Percentiles rank a stretch among this genome's conserved stretches.
phyloP scores from a whole-genome alignment of 2,113 vertebrate genomes.

The Plectropomus leopardus region DNA sequence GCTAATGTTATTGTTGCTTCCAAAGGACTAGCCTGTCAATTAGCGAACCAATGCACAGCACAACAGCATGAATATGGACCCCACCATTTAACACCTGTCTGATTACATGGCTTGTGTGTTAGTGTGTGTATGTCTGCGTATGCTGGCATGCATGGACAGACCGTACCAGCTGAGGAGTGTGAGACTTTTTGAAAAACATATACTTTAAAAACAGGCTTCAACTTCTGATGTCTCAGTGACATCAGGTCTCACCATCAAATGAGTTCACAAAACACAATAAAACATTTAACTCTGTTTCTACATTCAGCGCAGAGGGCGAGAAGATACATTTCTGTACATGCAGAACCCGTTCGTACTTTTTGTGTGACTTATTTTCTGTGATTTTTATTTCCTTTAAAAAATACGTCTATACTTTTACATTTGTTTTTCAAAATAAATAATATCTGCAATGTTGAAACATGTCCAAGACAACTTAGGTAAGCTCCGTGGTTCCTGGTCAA shows the following conservation, averaged over 20 bases:
- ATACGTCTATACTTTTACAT: not conserved
- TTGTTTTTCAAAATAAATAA: not conserved
- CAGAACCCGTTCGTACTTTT: not conserved
- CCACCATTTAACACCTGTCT: conserved; percentile 82
- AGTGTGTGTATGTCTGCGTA: conserved; percentile 27
- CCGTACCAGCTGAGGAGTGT: conserved; percentile 9
- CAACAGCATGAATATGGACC: conserved; percentile 80
- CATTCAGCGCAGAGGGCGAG: conserved; percentile 28
- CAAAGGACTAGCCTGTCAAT: conserved; percentile 88
- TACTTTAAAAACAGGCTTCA: conserved; percentile 28
- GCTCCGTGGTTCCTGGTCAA: not conserved
- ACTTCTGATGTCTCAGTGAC: conserved; percentile 27
- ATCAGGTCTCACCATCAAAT: conserved; percentile 36
- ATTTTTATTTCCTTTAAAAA: not conserved
- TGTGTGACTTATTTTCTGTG: not conserved
- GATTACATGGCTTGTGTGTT: conserved; percentile 56
- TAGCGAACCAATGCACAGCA: conserved; percentile 75
- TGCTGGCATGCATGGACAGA: conserved; percentile 16
- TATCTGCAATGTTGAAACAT: not conserved
- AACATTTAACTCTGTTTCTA: conserved; percentile 21
- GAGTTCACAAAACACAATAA: conserved; percentile 37
- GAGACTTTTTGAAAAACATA: conserved; percentile 33
- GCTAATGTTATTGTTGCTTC: conserved; percentile 89
- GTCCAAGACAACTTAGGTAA: not conserved
- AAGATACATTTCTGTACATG: not conserved